Conservation (phyloP, 1,140 invertebrate species). For the Thrips palmi region DNA sequence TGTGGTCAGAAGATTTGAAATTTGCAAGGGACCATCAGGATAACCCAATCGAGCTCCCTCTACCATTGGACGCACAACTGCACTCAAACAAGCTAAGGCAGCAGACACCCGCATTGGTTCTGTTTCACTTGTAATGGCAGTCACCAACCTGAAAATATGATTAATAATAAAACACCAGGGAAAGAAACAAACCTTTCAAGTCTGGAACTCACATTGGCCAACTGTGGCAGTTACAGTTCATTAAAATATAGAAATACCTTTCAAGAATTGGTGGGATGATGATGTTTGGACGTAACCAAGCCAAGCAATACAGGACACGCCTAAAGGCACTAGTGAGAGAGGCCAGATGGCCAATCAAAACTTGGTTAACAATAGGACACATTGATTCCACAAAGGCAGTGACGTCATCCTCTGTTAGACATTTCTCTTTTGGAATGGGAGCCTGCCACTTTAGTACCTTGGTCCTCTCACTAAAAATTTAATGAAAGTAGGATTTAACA, state of each 20-base stretch:
- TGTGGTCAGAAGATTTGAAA: slow-evolving; percentile 60
- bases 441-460: slow-evolving; percentile 44
- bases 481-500: no score
- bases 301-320: slow-evolving; percentile 58
- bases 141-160: slow-evolving; percentile 33
- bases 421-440: slow-evolving; percentile 41
- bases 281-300: slow-evolving; percentile 58
- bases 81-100: slow-evolving; percentile 54
- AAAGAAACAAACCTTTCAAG: no score
- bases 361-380: slow-evolving; percentile 42
- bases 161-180: neutral
- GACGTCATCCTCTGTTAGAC: slow-evolving; percentile 63
- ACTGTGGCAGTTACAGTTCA: no score
- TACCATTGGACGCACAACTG: slow-evolving; percentile 48
- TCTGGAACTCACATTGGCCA: no score
- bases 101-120: slow-evolving; percentile 73
- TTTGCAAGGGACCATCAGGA: slow-evolving; percentile 57
- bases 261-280: slow-evolving; percentile 71
- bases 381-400: slow-evolving; percentile 63
- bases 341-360: slow-evolving; percentile 59
- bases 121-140: slow-evolving; percentile 62
- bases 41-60: slow-evolving; percentile 39
- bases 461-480: slow-evolving; percentile 36
- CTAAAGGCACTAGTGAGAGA: slow-evolving; percentile 38
- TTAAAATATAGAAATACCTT: no score